A percentile compares a stretch with the other conserved stretches of the same genome.
phyloP scores from a whole-genome alignment of 2,888 invertebrate genomes.

The Mactromeris polynyma region DNA sequence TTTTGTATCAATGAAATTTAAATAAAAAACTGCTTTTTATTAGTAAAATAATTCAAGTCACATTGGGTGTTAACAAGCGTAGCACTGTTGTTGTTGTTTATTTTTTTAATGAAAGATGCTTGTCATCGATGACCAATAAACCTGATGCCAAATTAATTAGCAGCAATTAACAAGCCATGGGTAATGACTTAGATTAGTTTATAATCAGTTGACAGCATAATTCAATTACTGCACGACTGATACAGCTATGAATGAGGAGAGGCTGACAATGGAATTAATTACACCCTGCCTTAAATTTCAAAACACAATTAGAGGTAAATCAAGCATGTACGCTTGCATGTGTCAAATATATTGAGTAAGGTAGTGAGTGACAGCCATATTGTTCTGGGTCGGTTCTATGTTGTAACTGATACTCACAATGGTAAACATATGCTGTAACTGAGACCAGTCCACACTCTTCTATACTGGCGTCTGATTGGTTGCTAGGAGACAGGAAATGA shows the following conservation, averaged over 20 bases:
- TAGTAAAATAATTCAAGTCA: background rate
- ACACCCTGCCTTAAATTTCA: slow-evolving; percentile 41
- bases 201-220: slow-evolving; percentile 14
- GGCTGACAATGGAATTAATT: slow-evolving; percentile 50
- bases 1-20: background rate
- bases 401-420: slow-evolving; percentile 60
- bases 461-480: slow-evolving; percentile 57
- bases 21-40: background rate
- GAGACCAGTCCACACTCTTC: slow-evolving; percentile 57
- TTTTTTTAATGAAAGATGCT: background rate
- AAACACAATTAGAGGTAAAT: slow-evolving; percentile 65
- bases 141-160: slow-evolving; percentile 7
- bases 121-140: slow-evolving; percentile 8
- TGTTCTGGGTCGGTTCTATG: slow-evolving; percentile 60
- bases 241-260: background rate
- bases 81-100: background rate
- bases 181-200: slow-evolving; percentile 15
- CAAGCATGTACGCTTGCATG: slow-evolving; percentile 62
- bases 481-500: slow-evolving; percentile 66
- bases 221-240: slow-evolving; percentile 2
- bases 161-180: slow-evolving; percentile 8
- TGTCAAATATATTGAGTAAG: slow-evolving; percentile 52
- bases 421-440: slow-evolving; percentile 65
- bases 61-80: background rate
- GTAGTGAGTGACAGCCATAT: slow-evolving; percentile 66